Evolutionary conservation across 37 sponge, comb jelly and placozoan genomes (phyloP), one percentile per base, ranked within the genome.

Genomic region (Tethya wilhelma): DNA sequence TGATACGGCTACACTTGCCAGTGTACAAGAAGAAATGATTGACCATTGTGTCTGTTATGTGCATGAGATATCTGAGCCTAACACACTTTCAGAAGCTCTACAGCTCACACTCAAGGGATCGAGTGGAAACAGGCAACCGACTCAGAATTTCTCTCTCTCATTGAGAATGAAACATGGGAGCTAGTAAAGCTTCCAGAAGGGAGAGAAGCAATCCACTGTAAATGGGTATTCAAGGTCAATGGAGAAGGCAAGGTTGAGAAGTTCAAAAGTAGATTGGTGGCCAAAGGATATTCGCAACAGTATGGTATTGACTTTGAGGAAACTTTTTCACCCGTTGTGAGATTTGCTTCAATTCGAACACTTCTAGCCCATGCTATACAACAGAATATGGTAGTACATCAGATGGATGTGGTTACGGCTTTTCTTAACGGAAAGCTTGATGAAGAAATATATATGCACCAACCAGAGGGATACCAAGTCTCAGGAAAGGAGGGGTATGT

Each of bases 311-410:
- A 82, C 38, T 82, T 46, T 63, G 46, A 57, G 3, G 83, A 82
- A 39, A 82, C 74, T 25, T 72, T 82, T 39, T 82, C 83, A 73
- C 74, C 83, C 44, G 83, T 82, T 0, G 74, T 82, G 6, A 73
- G 65, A 26, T 74, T 63, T 40, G 53, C 73, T 2, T 82, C 83
- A 26, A 60, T 82, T 32, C 60, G 83, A 46, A 40, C 83, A 42
- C 74, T 82, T 39, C 36, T 82, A 44, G 83, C 83, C 28, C 31
- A 73, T 37, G 83, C 83, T 63, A 74, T 73, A 34, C 83, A 82
- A 37, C 33, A 84, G 25, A 69, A 46, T 28, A 84, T 84, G 84
- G 33, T 76, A 9, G 32, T 82, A 26, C 83, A 82, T 44, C 83
- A 82, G 11, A 72, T 82, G 83, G 74, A 82, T 42, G 74, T 58